Percentiles rank a stretch among this genome's conserved stretches.
phyloP scores from a whole-genome alignment of 2,888 invertebrate species.

The Oxytorus armatus region DNA sequence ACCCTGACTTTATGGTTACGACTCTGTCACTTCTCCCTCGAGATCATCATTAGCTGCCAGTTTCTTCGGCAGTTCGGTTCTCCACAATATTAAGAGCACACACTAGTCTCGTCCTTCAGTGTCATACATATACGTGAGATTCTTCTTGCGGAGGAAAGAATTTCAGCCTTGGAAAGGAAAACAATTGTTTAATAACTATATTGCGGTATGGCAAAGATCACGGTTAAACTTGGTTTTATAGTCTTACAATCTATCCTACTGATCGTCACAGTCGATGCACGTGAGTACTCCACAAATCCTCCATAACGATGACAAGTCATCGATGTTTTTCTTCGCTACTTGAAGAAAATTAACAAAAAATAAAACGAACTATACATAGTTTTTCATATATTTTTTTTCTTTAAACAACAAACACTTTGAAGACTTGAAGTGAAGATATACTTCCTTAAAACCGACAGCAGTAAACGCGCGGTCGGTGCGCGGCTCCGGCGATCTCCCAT shows the following conservation, averaged over 20 bases:
- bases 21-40: constrained; percentile 61
- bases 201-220: constrained; percentile 44
- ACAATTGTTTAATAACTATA: constrained; percentile 12
- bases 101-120: neutral
- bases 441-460: no score
- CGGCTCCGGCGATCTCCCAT: no score
- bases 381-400: no score
- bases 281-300: constrained; percentile 70
- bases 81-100: constrained; percentile 22
- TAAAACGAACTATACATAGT: neutral
- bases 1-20: constrained; percentile 77
- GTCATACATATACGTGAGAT: constrained; percentile 2
- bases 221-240: constrained; percentile 6
- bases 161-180: neutral
- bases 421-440: no score
- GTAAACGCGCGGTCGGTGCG: no score
- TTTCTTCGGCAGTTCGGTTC: constrained; percentile 65
- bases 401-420: no score
- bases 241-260: constrained; percentile 32
- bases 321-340: neutral
- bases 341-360: neutral
- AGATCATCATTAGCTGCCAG: constrained; percentile 71
- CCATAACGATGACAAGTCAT: neutral
- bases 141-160: neutral
- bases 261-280: constrained; percentile 61